Conservation (phyloP, 2,113 vertebrate species). For the Misgurnus anguillicaudatus region DNA sequence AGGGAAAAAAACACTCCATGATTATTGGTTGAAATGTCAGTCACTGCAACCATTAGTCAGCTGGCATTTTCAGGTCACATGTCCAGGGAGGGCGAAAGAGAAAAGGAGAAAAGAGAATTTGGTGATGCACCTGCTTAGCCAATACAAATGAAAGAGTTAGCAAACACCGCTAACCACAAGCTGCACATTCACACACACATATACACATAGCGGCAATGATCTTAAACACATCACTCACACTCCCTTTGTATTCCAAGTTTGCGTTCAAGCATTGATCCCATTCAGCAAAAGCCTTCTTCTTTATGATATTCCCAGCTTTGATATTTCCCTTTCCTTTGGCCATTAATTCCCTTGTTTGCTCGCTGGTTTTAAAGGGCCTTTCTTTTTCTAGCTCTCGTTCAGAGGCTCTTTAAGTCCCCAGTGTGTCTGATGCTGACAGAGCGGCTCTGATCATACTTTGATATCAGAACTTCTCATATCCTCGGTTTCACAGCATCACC, state of each 20-base stretch:
- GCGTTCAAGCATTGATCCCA: constrained; percentile 43
- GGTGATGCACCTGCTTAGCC: constrained; percentile 47
- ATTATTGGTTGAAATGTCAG: constrained; percentile 81
- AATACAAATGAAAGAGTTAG: constrained; percentile 22
- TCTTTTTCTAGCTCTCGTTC: constrained; percentile 44
- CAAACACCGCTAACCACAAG: constrained; percentile 40
- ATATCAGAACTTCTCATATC: constrained; percentile 54
- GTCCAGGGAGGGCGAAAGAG: constrained; percentile 57
- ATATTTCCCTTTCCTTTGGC: constrained; percentile 47
- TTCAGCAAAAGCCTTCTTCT: constrained; percentile 45
- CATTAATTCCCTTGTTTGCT: constrained; percentile 54
- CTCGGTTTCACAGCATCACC: constrained; percentile 44
- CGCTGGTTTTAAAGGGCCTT: constrained; percentile 47
- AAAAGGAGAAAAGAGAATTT: constrained; percentile 14
- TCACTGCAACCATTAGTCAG: constrained; percentile 73
- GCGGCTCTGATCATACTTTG: constrained; percentile 49
- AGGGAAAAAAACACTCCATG: constrained; percentile 71
- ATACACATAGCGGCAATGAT: background rate
- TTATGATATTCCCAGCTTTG: constrained; percentile 45
- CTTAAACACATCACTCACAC: constrained; percentile 22
- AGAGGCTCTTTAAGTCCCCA: constrained; percentile 42
- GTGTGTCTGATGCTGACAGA: constrained; percentile 48
- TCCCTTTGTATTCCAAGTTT: constrained; percentile 35
- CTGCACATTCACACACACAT: constrained; percentile 5
- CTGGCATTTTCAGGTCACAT: constrained; percentile 69